phyloP scores from a whole-genome alignment of 1,140 invertebrate species.

The Drosophila fuyamai region DNA sequence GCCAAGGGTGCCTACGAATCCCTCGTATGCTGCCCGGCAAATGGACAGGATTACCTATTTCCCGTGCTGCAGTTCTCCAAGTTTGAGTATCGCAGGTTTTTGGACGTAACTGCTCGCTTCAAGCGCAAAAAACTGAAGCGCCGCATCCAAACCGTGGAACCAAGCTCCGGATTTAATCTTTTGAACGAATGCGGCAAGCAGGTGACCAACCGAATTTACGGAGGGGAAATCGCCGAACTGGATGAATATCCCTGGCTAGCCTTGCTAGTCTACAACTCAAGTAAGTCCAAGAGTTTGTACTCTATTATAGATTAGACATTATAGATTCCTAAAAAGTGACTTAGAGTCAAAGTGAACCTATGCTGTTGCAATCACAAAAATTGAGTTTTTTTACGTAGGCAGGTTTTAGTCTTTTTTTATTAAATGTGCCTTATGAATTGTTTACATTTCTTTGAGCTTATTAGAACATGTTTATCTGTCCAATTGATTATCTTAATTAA shows the following conservation, averaged over 20 bases:
- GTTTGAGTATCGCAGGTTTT: slow-evolving; percentile 77
- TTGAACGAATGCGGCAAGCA: slow-evolving; percentile 84
- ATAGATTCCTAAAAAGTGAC: too few species aligned
- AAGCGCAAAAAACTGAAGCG: slow-evolving; percentile 78
- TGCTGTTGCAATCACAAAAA: too few species aligned
- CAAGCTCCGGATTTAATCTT: slow-evolving; percentile 67
- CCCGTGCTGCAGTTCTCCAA: slow-evolving; percentile 77
- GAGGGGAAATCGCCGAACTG: slow-evolving; percentile 85
- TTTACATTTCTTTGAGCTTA: too few species aligned
- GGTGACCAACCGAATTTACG: slow-evolving; percentile 84
- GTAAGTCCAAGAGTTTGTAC: slow-evolving; percentile 38
- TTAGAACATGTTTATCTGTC: too few species aligned
- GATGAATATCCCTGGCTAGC: slow-evolving; percentile 90
- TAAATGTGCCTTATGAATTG: too few species aligned
- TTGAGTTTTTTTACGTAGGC: too few species aligned
- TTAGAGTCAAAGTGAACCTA: too few species aligned
- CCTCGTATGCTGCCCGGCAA: slow-evolving; percentile 75
- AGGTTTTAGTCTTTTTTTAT: too few species aligned
- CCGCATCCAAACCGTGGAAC: slow-evolving; percentile 75
- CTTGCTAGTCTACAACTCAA: slow-evolving; percentile 87
- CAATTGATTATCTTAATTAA: too few species aligned
- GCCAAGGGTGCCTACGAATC: slow-evolving; percentile 31
- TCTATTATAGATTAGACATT: too few species aligned
- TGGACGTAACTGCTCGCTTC: slow-evolving; percentile 66
- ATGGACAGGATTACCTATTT: slow-evolving; percentile 75